Conservation (phyloP, 2,113 vertebrate genomes). For the Pelmatolapia mariae region DNA sequence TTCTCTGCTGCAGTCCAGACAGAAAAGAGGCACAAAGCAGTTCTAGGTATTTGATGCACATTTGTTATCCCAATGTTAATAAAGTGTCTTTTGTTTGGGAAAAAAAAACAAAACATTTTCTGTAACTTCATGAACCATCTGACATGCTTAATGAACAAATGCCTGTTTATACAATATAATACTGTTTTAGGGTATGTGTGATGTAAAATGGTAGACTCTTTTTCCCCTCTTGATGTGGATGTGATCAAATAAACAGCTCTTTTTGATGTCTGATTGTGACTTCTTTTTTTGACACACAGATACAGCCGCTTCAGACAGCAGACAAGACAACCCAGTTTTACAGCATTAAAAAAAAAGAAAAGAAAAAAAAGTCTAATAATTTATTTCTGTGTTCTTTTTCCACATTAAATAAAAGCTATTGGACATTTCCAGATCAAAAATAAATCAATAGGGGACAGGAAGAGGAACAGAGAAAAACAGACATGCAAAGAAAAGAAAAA, state of each 20-base stretch:
- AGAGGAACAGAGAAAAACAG: constrained; percentile 17
- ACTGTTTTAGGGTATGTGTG: constrained; percentile 17
- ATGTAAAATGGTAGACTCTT: constrained; percentile 24
- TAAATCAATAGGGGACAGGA: background rate
- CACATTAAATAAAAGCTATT: constrained; percentile 72
- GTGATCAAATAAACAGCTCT: constrained; percentile 42
- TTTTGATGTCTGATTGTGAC: background rate
- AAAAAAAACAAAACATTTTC: background rate
- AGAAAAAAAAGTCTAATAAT: constrained; percentile 68
- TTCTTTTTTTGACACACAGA: background rate
- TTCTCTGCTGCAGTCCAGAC: background rate
- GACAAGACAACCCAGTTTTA: constrained; percentile 44
- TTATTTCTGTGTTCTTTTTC: constrained; percentile 71
- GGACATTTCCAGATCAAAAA: constrained; percentile 67
- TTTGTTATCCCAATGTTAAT: background rate
- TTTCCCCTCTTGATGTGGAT: constrained; percentile 26
- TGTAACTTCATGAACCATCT: background rate
- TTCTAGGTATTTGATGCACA: background rate
- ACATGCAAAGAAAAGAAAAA: constrained; percentile 60
- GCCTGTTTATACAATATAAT: constrained; percentile 52
- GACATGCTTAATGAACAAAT: constrained; percentile 16
- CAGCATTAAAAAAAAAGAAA: constrained; percentile 28
- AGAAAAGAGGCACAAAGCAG: background rate
- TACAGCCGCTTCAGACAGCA: background rate
- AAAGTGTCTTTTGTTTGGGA: background rate